Evolutionary conservation across 2,797 vertebrate species (phyloP).

Genomic region (Aratinga solstitialis): DNA sequence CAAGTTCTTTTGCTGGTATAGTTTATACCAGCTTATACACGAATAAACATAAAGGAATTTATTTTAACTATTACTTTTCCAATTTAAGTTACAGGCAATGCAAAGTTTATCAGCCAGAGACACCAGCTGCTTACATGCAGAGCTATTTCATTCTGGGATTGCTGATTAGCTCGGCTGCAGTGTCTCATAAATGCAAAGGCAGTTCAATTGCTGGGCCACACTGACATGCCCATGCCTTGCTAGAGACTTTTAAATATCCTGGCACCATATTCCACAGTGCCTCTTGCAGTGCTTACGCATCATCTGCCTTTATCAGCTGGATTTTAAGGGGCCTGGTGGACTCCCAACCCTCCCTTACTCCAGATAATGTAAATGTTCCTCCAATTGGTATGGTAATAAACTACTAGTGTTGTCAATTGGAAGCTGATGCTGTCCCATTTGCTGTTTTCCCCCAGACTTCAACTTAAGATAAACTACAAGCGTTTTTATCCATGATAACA

Average conservation of each 20-base stretch:
- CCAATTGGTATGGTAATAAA: neutral
- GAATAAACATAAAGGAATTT: neutral
- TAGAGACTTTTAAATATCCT: neutral
- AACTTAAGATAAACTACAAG: neutral
- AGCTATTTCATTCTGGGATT: neutral
- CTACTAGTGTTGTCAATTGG: neutral
- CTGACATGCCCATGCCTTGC: neutral
- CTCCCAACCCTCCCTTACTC: neutral
- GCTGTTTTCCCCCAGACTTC: neutral
- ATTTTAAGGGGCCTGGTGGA: neutral
- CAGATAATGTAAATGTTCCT: neutral
- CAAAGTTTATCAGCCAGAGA: neutral
- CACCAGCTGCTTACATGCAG: neutral
- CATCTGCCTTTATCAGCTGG: neutral
- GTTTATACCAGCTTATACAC: neutral
- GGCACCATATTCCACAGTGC: neutral
- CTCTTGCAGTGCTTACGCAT: neutral
- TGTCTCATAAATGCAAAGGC: neutral
- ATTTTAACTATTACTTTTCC: neutral
- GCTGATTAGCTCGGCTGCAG: neutral
- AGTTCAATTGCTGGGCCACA: neutral
- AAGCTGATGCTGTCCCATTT: neutral
- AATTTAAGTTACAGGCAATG: neutral
- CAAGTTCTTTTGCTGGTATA: neutral
- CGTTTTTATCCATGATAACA: neutral